Evolutionary conservation across 2,113 vertebrate genomes (phyloP).

Genomic region (Python bivittatus): DNA sequence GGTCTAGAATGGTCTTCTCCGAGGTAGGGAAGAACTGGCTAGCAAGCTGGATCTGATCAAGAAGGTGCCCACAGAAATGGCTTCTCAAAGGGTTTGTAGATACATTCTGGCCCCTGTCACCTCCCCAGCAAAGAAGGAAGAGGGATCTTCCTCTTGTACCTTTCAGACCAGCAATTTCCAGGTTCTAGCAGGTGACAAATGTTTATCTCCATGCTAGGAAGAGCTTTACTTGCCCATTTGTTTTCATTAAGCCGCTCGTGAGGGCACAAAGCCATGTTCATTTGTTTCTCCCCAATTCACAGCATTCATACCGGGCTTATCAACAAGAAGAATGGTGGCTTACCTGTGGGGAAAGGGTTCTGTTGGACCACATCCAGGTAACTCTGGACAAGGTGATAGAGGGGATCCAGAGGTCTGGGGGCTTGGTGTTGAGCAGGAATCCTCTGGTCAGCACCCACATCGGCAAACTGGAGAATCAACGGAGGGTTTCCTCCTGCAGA

Average conservation of each 20-base stretch:
- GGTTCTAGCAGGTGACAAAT: neutral
- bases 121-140: neutral
- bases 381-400: slow-evolving; percentile 67
- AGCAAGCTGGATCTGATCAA: neutral
- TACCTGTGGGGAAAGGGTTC: slow-evolving; percentile 77
- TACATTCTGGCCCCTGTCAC: neutral
- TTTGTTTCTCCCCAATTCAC: neutral
- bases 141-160: neutral
- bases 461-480: slow-evolving; percentile 55
- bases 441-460: slow-evolving; percentile 49
- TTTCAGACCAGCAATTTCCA: neutral
- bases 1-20: neutral
- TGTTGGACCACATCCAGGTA: slow-evolving; percentile 76
- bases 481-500: rapidly evolving
- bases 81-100: neutral
- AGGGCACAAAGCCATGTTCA: neutral
- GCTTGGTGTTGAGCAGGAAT: slow-evolving; percentile 58
- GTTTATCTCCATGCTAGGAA: neutral
- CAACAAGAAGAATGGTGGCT: slow-evolving; percentile 6
- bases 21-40: neutral
- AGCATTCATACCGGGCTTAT: neutral
- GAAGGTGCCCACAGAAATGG: neutral
- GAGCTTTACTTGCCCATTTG: neutral
- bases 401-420: slow-evolving; percentile 63
- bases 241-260: neutral